phyloP scores from a whole-genome alignment of 2,888 invertebrate genomes.

The Apantesis nais region DNA sequence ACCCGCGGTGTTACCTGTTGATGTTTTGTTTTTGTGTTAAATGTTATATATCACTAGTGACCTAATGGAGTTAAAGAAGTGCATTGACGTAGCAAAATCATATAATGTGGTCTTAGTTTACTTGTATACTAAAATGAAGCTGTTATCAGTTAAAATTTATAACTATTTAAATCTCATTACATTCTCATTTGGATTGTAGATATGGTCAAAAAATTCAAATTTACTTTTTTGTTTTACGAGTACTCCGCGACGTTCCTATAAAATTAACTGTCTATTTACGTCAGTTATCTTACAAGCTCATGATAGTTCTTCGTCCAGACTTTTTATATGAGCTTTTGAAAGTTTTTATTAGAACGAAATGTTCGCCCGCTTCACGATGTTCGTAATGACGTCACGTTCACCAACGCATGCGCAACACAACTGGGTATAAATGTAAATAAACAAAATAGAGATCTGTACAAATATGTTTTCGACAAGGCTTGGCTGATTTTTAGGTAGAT shows the following conservation, averaged over 20 bases:
- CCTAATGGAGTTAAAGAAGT: conserved; percentile 4
- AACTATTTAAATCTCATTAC: background rate
- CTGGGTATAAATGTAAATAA: conserved; percentile 65
- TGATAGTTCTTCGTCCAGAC: background rate
- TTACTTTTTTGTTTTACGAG: background rate
- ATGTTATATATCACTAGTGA: conserved; percentile 23
- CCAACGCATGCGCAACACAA: conserved; percentile 56
- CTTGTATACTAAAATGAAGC: background rate
- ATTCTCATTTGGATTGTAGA: background rate
- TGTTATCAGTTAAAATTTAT: background rate
- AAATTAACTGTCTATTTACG: background rate
- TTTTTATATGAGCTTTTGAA: background rate
- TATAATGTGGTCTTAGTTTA: background rate
- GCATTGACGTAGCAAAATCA: conserved; percentile 7
- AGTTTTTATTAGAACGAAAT: conserved; percentile 10
- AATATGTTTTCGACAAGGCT: background rate
- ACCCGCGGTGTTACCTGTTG: conserved; percentile 44
- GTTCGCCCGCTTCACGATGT: conserved; percentile 54
- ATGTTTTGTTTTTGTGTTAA: conserved; percentile 52
- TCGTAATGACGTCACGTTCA: conserved; percentile 63
- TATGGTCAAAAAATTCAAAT: background rate
- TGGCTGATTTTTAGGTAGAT: conserved; percentile 8
- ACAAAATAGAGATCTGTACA: conserved; percentile 54
- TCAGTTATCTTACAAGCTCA: background rate
- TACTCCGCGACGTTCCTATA: background rate